Conservation (phyloP, 2,797 vertebrate genomes). For the Chrosomus eos region DNA sequence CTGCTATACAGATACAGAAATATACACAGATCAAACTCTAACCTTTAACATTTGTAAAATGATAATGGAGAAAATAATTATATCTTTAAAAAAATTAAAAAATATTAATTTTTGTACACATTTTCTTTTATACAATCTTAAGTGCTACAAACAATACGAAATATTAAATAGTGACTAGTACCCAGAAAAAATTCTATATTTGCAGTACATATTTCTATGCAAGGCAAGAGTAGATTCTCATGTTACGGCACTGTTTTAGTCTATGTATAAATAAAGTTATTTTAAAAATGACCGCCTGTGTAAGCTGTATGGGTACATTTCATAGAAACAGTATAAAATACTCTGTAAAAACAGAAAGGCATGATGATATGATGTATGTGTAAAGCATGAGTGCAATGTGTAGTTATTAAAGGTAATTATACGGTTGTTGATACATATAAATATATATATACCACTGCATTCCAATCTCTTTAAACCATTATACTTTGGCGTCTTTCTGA, state of each 20-base stretch:
- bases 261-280: conserved; percentile 79
- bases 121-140: conserved; percentile 92
- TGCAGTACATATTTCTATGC: conserved; percentile 82
- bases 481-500: conserved; percentile 78
- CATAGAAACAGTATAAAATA: conserved; percentile 86
- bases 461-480: conserved; percentile 69
- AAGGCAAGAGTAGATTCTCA: conserved; percentile 81
- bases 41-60: conserved; percentile 89
- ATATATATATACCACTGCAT: conserved; percentile 59
- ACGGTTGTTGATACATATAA: neutral
- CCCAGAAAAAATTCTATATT: conserved; percentile 79
- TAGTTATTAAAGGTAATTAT: conserved; percentile 66
- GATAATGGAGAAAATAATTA: conserved; percentile 90
- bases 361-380: conserved; percentile 69
- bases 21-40: conserved; percentile 94
- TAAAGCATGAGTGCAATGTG: conserved; percentile 60
- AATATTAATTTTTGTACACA: conserved; percentile 92
- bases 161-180: conserved; percentile 96
- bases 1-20: conserved; percentile 98
- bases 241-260: conserved; percentile 79
- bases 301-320: conserved; percentile 82
- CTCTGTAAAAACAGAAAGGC: conserved; percentile 84
- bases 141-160: conserved; percentile 94
- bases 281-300: conserved; percentile 75
- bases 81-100: conserved; percentile 81